phyloP scores from a whole-genome alignment of 2,797 vertebrate genomes.

The Octomys mimax region DNA sequence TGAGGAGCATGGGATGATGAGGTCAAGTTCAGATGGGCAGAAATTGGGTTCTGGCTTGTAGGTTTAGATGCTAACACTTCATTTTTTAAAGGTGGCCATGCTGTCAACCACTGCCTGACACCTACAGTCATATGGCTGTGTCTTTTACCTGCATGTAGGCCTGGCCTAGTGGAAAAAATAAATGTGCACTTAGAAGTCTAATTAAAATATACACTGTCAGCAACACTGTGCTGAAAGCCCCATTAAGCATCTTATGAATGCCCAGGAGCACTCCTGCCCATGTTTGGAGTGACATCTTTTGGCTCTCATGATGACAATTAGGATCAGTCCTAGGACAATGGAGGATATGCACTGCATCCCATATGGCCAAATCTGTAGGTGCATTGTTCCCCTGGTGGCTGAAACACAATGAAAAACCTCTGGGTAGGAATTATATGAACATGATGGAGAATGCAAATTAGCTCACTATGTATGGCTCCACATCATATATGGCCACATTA shows the following conservation, averaged over 20 bases:
- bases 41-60: background rate
- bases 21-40: background rate
- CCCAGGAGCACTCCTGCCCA: constrained; percentile 59
- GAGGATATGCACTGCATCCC: constrained; percentile 73
- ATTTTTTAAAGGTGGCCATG: background rate
- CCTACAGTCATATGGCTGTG: background rate
- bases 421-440: constrained; percentile 70
- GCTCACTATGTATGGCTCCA: constrained; percentile 60
- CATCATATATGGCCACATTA: constrained; percentile 66
- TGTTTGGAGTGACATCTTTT: constrained; percentile 80
- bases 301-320: constrained; percentile 80
- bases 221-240: constrained; percentile 57
- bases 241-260: constrained; percentile 76
- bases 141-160: constrained; percentile 56
- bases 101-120: constrained; percentile 21
- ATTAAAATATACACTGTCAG: constrained; percentile 79
- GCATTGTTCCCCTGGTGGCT: constrained; percentile 71
- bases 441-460: constrained; percentile 77
- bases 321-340: constrained; percentile 73
- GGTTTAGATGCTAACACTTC: constrained; percentile 23
- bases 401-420: constrained; percentile 74
- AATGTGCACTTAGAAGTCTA: constrained; percentile 75
- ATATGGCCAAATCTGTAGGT: constrained; percentile 76
- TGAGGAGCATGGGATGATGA: background rate
- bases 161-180: constrained; percentile 67